Base-by-base conservation (phyloP, 2,888 invertebrate genomes). In the Cataglyphis albicans region DNA sequence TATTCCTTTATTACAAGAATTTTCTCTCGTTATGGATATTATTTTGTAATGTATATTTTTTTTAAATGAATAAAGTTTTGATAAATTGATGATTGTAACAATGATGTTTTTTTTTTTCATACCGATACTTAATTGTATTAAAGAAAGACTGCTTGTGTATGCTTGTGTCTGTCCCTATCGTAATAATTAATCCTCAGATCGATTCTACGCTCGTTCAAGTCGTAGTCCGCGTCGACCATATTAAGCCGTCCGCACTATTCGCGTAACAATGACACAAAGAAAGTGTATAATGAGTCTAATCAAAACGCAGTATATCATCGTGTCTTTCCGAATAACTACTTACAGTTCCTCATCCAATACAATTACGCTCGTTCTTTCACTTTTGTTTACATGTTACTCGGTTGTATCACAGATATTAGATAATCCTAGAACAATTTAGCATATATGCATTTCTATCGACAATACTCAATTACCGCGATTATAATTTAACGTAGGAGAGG, bases 201-300 rank as follows among this genome's bases (percentile, higher is more conserved):
- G 70, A 70, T 68, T 68, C 67, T 21, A 48, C 44, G 41, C 68
- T 63, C 64, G 55, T 61, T 52, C 63, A 61, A 41, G 81, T 18
- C 44, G 18, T 0, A 35, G 32, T 18, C 29, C 10, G 68, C 64
- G 41, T 67, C 67, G 41, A 29, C 64, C 70, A 80, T 68, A 41
- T 82, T 64, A 81, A 63, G 63, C 29, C 18, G 32, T 38, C 25
- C n/a, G 21, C 48, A 18, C 25, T 32, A 41, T 32, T 55, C 70
- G 48, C 67, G 25, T 70, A 83, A 83, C 81, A 80, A 81, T 70
- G 70, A 35, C 44, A 61, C 68, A 35, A 67, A 25, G 80, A 70
- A 70, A 81, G 70, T 70, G 52, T 55, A 64, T 70, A 83, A 82
- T 80, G 63, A 81, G 52, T 64, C 70, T 63, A 83, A 83, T 83